These are phyloP conservation scores for Corythaixoides concolor DNA, from an alignment of 2,113 vertebrate species.

Conservation along the genomic window DNA sequence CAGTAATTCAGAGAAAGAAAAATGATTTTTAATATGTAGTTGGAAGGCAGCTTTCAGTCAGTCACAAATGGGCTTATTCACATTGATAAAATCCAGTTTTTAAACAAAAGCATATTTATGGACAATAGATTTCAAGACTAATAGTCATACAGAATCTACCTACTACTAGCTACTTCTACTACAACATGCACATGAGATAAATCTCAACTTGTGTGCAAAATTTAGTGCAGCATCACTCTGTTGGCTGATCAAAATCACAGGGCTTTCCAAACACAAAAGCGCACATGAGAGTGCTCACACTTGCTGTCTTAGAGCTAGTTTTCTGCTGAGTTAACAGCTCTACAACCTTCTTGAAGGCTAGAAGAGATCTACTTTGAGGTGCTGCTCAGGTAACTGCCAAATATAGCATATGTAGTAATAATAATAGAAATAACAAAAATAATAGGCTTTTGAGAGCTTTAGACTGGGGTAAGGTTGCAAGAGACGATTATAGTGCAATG, in stretches of 20 bases:
- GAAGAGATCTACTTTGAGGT: not conserved
- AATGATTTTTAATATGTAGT: not conserved
- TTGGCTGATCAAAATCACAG: not conserved
- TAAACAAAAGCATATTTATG: not conserved
- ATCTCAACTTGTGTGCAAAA: not conserved
- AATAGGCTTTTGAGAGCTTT: not conserved
- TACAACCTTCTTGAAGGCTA: not conserved
- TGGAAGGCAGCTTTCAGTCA: constrained; percentile 13
- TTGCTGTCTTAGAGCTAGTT: not conserved
- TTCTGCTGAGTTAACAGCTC: not conserved
- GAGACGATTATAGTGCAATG: not conserved
- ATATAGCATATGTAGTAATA: not conserved
- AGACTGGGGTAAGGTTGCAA: not conserved
- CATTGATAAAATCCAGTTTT: not conserved
- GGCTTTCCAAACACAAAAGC: not conserved
- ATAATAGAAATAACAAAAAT: not conserved
- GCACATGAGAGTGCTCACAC: not conserved
- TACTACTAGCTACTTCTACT: not conserved
- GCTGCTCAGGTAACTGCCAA: not conserved
- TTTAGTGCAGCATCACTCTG: not conserved
- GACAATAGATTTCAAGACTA: not conserved
- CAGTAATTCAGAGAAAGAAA: not conserved
- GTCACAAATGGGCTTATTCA: not conserved
- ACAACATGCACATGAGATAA: not conserved
- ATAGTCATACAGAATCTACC: not conserved